phyloP scores from a whole-genome alignment of 2,797 vertebrate genomes.

The Holocentrus rufus region DNA sequence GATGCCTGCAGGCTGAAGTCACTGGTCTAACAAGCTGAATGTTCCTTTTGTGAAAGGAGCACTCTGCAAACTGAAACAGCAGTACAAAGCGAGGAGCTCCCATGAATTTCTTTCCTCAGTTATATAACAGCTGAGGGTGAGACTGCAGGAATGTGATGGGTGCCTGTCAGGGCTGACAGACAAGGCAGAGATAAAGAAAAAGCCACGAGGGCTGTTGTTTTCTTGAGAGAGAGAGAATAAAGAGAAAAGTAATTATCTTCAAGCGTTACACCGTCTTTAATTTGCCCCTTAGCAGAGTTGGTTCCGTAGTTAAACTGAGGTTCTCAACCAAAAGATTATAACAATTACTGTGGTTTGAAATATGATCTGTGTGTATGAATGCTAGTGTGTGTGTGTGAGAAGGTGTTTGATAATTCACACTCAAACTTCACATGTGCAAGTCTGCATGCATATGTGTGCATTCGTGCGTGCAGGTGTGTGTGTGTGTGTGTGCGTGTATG shows the following conservation, averaged over 20 bases:
- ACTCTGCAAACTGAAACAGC: too few relatives aligned
- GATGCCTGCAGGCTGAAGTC: too few relatives aligned
- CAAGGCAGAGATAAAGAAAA: neutral
- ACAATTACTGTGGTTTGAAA: too few relatives aligned
- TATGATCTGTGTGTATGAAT: neutral
- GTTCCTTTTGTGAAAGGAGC: too few relatives aligned
- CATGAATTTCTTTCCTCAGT: too few relatives aligned
- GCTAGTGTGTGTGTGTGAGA: neutral
- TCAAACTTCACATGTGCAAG: neutral
- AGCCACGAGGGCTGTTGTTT: neutral
- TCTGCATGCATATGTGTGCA: neutral
- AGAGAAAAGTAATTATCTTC: neutral
- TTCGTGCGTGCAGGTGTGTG: neutral
- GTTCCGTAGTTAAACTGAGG: too few relatives aligned
- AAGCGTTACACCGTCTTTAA: neutral
- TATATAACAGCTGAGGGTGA: neutral
- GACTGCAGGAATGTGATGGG: neutral
- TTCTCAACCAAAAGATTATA: too few relatives aligned
- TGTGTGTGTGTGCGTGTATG: constrained; percentile 13
- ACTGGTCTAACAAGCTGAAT: too few relatives aligned
- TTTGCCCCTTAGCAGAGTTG: too few relatives aligned
- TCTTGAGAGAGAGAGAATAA: neutral
- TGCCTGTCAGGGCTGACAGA: neutral
- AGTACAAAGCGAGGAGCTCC: too few relatives aligned
- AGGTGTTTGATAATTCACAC: neutral